Percentiles rank a stretch among this genome's conserved stretches.
Conservation (phyloP, 2,888 invertebrate species). For the Carcina quercana region DNA sequence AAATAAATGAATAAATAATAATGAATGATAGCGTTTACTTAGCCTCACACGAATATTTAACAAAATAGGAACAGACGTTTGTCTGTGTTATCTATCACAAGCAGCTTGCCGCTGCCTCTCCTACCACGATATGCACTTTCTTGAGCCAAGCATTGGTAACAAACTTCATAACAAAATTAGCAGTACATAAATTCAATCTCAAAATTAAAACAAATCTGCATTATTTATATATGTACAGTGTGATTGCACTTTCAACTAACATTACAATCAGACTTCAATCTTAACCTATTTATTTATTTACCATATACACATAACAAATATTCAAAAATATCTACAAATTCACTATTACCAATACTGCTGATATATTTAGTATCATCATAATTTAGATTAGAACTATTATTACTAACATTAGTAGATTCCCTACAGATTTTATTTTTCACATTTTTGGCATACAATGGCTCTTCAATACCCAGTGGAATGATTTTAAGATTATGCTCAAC, state of each 20-base stretch:
- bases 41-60: too few species aligned
- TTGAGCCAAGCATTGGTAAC: slow-evolving; percentile 66
- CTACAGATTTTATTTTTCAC: too few species aligned
- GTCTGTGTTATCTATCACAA: slow-evolving; percentile 35
- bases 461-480: slow-evolving; percentile 52
- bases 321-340: slow-evolving; percentile 21
- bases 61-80: too few species aligned
- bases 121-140: slow-evolving; percentile 62
- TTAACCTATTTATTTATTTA: slow-evolving; percentile 12
- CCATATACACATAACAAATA: slow-evolving; percentile 41
- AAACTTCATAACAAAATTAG: slow-evolving; percentile 37
- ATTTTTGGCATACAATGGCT: slow-evolving; percentile 65
- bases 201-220: slow-evolving; percentile 40
- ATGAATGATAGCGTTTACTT: slow-evolving; percentile 20
- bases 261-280: slow-evolving; percentile 28
- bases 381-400: too few species aligned
- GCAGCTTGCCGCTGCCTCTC: slow-evolving; percentile 24
- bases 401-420: too few species aligned
- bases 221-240: slow-evolving; percentile 33
- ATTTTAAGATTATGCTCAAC: slow-evolving; percentile 48
- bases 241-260: slow-evolving; percentile 39
- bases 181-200: slow-evolving; percentile 22
- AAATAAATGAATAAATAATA: neutral
- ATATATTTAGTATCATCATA: too few species aligned
- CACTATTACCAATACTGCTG: slow-evolving; percentile 15